phyloP scores from a whole-genome alignment of 2,888 invertebrate species.

The Amphimallon solstitiale region DNA sequence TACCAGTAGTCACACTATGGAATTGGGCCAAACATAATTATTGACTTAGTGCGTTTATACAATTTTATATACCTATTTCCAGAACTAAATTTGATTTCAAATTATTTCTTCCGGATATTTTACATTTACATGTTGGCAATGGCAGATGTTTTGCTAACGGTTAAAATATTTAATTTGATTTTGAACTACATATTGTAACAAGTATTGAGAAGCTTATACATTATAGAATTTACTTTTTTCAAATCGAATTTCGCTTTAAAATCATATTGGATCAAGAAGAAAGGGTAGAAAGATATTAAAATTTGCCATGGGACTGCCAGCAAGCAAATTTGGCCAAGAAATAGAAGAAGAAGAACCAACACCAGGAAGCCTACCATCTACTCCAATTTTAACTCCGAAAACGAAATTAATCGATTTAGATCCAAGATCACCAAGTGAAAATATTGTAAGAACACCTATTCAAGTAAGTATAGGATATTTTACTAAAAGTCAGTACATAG shows the following conservation, averaged over 20 bases:
- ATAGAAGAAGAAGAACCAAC: slow-evolving; percentile 35
- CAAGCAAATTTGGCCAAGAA: slow-evolving; percentile 45
- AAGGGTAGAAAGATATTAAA: no score
- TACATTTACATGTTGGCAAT: slow-evolving; percentile 13
- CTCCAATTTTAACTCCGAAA: slow-evolving; percentile 49
- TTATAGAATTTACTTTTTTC: background rate
- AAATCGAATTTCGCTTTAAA: background rate
- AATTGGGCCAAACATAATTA: no score
- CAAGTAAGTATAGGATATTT: slow-evolving; percentile 67
- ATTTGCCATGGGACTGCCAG: slow-evolving; percentile 44
- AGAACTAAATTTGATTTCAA: background rate
- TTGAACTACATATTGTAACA: background rate
- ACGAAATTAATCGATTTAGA: slow-evolving; percentile 56
- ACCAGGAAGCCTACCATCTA: slow-evolving; percentile 44
- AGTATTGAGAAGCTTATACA: background rate
- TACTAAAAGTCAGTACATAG: no score
- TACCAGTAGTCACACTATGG: no score
- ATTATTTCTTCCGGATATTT: background rate
- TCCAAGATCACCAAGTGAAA: slow-evolving; percentile 71
- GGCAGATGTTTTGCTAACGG: slow-evolving; percentile 32
- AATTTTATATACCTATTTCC: background rate
- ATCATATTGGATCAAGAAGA: background rate
- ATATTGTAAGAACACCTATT: slow-evolving; percentile 69
- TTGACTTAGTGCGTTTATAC: no score
- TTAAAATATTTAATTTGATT: slow-evolving; percentile 30